These are phyloP conservation scores for Eupithecia subumbrata DNA, from an alignment of 2,888 invertebrate genomes.

Conservation along the genomic window DNA sequence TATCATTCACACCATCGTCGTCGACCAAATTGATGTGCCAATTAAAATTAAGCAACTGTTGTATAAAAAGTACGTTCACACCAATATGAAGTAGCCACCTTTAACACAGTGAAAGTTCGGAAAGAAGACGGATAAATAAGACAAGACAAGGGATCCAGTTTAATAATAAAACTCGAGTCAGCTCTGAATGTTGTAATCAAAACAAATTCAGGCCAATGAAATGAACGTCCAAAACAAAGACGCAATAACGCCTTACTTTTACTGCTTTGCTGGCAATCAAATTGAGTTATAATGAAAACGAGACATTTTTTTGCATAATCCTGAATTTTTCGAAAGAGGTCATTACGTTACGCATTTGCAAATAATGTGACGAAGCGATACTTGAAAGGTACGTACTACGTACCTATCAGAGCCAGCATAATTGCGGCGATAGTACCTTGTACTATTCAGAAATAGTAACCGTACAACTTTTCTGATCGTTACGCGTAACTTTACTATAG, in stretches of 20 bases:
- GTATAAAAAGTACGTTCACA: not conserved
- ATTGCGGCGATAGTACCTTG: not conserved
- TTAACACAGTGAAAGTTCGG: conserved; percentile 20
- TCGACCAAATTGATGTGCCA: conserved; percentile 23
- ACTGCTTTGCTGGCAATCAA: conserved; percentile 39
- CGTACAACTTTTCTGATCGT: not conserved
- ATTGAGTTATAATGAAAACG: conserved; percentile 24
- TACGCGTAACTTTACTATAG: conserved; percentile 15
- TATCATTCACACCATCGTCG: conserved; percentile 26
- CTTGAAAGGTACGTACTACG: not conserved
- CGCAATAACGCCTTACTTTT: conserved; percentile 52
- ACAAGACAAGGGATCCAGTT: conserved; percentile 49
- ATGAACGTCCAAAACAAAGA: conserved; percentile 54
- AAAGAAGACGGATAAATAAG: conserved; percentile 47
- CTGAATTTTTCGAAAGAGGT: not conserved
- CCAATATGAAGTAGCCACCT: not conserved
- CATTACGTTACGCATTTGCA: not conserved
- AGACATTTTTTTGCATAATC: conserved; percentile 15
- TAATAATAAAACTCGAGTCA: conserved; percentile 52
- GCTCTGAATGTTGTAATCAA: conserved; percentile 60
- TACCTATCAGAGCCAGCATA: not conserved
- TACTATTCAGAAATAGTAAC: not conserved
- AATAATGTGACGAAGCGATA: not conserved
- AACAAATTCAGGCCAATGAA: conserved; percentile 67
- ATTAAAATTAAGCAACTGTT: conserved; percentile 21